Evolutionary conservation across 1,140 invertebrate species (phyloP), one percentile per base, ranked within the genome.

Genomic region (Vanessa atalanta): DNA sequence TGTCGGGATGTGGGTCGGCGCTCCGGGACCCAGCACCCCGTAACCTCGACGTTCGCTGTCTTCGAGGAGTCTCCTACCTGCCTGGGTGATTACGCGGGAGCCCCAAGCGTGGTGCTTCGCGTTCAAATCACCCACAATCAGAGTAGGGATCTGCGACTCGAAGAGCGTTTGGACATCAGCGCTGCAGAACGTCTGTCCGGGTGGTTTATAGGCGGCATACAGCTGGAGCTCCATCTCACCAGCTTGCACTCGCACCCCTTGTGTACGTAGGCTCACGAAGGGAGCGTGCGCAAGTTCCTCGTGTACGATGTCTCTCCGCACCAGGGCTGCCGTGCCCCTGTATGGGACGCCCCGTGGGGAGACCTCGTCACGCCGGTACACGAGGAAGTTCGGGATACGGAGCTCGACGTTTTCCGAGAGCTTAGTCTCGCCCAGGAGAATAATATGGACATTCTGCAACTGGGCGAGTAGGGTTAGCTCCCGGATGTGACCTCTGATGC

Each of bases 381-480:
- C 20, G 20, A 20, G 1, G 20, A 20, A 20, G 20, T 55, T 55
- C 5, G 53, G 53, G 53, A 20, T 12, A 0, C 67, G 6, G 65
- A 68, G 16, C 37, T 68, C 8, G 51, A 64, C 13, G 23, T 65
- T 7, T 50, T 64, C 61, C 68, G 55, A 43, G 65, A 75, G 15
- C 63, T 23, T 75, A 47, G 73, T 75, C 73, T 69, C 67, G 43
- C 67, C 55, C 53, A 69, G 53, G n/a, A 68, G 51, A 11, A 68
- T 68, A 0, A 68, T 13, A 15, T 68, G 51, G 4, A n/a, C 15
- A 9, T 55, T n/a, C 67, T 69, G 67, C 53, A 31, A 69, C 53
- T 69, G 55, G 31, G 43, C 37, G 53, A 69, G 67, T 13, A 14
- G 1, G 11, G 20, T 61, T 0, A 69, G 43, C 26, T 63, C 60